These are phyloP conservation scores for Anomalospiza imberbis DNA, from an alignment of 2,797 vertebrate genomes.

Conservation along the genomic window DNA sequence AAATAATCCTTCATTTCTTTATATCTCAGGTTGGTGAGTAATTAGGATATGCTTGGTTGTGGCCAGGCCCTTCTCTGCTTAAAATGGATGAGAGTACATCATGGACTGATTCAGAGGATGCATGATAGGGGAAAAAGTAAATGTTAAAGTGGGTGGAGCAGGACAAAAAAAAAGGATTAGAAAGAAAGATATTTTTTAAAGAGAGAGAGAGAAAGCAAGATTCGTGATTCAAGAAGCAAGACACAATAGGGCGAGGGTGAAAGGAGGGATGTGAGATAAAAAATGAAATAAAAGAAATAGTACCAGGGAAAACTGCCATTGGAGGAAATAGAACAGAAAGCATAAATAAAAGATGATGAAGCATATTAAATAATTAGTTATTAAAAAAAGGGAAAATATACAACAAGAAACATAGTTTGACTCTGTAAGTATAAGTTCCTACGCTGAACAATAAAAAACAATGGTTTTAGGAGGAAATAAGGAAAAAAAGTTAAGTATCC, in stretches of 20 bases:
- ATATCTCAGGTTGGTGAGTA: neutral
- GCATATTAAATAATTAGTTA: neutral
- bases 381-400: neutral
- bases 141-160: neutral
- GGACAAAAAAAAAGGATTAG: neutral
- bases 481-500: neutral
- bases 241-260: neutral
- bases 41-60: neutral
- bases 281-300: neutral
- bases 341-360: neutral
- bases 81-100: neutral
- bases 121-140: neutral
- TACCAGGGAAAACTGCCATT: neutral
- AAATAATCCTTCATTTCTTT: neutral
- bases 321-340: neutral
- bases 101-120: neutral
- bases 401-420: neutral
- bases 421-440: neutral
- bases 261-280: neutral
- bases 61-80: neutral
- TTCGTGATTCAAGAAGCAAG: neutral
- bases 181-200: neutral
- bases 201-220: neutral
- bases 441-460: rapidly evolving
- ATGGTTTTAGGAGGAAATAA: neutral